Evolutionary conservation across 2,797 vertebrate species (phyloP).

Genomic region (Gymnopithys bicolor): DNA sequence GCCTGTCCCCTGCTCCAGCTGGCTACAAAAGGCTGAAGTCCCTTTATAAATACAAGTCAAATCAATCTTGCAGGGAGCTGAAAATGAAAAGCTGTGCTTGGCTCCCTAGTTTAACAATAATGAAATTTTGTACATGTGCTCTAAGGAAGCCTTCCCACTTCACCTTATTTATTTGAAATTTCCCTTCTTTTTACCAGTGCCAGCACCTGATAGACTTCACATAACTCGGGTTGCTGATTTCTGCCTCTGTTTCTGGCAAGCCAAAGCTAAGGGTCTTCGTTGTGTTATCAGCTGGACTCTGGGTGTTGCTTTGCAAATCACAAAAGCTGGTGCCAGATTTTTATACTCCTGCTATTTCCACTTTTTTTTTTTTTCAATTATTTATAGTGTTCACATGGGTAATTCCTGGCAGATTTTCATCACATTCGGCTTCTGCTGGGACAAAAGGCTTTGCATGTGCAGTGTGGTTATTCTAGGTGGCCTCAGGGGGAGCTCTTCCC

Average conservation of each 20-base stretch:
- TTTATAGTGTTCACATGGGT: background rate
- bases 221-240: background rate
- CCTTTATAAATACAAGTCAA: conserved; percentile 29
- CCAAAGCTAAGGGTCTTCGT: background rate
- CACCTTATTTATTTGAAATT: conserved; percentile 43
- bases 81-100: conserved; percentile 56
- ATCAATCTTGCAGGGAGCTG: conserved; percentile 54
- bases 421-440: background rate
- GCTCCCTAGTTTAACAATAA: conserved; percentile 32
- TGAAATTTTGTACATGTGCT: conserved; percentile 26
- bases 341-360: background rate
- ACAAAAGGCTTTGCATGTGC: background rate
- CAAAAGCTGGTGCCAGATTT: background rate
- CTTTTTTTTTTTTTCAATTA: background rate
- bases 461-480: background rate
- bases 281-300: conserved; percentile 13
- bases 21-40: conserved; percentile 62
- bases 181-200: background rate
- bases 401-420: conserved; percentile 3
- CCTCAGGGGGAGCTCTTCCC: rapidly evolving
- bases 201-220: background rate
- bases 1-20: conserved; percentile 51
- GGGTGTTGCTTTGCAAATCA: conserved; percentile 8
- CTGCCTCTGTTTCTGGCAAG: conserved; percentile 17
- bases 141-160: conserved; percentile 2